A percentile compares a stretch with the other conserved stretches of the same genome.
Evolutionary conservation across 2,888 invertebrate genomes (phyloP).

Genomic region (Nomada fucata): DNA sequence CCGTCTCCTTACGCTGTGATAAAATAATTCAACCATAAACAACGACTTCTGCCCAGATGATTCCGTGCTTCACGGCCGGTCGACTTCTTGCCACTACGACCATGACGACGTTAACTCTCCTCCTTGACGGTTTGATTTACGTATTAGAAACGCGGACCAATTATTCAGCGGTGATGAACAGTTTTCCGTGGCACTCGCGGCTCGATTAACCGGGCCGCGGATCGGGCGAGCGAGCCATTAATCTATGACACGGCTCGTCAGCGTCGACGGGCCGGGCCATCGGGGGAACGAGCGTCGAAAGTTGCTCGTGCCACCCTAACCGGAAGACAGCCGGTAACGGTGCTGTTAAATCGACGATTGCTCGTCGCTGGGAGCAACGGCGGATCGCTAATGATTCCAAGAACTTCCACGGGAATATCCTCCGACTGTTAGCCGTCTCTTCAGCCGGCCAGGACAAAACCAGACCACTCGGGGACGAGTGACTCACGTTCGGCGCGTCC

Average conservation of each 20-base stretch:
- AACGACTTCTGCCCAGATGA: neutral
- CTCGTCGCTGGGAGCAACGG: slow-evolving; percentile 36
- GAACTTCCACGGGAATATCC: slow-evolving; percentile 62
- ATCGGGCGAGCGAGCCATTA: slow-evolving; percentile 29
- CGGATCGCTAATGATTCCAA: slow-evolving; percentile 66
- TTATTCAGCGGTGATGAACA: slow-evolving; percentile 46
- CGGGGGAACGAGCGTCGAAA: slow-evolving; percentile 24
- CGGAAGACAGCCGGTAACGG: slow-evolving; percentile 45
- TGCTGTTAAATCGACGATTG: slow-evolving; percentile 55
- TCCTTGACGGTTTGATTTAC: slow-evolving; percentile 22
- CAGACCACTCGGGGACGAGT: slow-evolving; percentile 18
- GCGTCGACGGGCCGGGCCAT: slow-evolving; percentile 5
- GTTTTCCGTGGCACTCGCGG: slow-evolving; percentile 28
- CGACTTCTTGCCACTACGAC: neutral
- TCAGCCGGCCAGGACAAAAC: slow-evolving; percentile 22
- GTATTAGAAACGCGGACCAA: slow-evolving; percentile 31
- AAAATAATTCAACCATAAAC: slow-evolving; percentile 7
- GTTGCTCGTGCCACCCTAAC: slow-evolving; percentile 6
- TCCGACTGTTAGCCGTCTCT: slow-evolving; percentile 3
- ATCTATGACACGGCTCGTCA: slow-evolving; percentile 52
- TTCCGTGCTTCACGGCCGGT: neutral
- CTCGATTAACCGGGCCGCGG: slow-evolving; percentile 35
- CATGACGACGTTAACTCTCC: neutral
- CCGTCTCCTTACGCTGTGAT: neutral
- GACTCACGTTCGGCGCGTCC: slow-evolving; percentile 40